Evolutionary conservation across 2,888 invertebrate species (phyloP), one percentile per base, ranked within the genome.

Genomic region (Exocentrus adspersus): DNA sequence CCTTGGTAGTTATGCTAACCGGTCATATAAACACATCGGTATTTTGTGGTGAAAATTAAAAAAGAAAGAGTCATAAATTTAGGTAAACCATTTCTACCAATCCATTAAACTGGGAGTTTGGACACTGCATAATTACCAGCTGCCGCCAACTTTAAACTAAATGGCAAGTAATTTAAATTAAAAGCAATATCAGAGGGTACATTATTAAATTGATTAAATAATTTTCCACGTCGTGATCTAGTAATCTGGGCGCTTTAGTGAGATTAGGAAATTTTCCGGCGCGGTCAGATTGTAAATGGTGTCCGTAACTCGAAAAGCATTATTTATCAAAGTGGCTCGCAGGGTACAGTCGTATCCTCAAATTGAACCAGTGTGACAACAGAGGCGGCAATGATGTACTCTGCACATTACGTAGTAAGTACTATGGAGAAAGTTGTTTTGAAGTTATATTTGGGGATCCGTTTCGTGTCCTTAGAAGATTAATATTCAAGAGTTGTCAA

Each of bases 271-370:
- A 68, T 65, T 68, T 68, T 68, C 65, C 65, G 46, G 65, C 60
- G 65, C 60, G 68, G 68, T 68, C 68, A 68, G 63, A 61, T 65
- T 68, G 61, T 68, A 58, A 68, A 68, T 50, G 68, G 65, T 63
- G 43, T 61, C 57, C 60, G 56, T 32, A 53, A 54, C 57, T 52
- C 57, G 51, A 54, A 52, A 24, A 57, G 54, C 62, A 70, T n/a
- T n/a, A n/a, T 72, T 70, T 61, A 68, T 72, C 69, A 70, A 67
- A 67, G 68, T 63, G 58, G 48, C 51, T 30, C 64, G 41, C 30
- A 37, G 43, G 32, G 24, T 20, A 53, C 48, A 52, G 59, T 20
- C 46, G 12, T 41, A 45, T 17, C 59, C 28, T 30, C 48, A 32
- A 41, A 41, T 20, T 41, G 37, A 30, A 32, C 51, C 51, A 32